Conservation (phyloP, 2,113 vertebrate genomes). For the Albula goreensis region DNA sequence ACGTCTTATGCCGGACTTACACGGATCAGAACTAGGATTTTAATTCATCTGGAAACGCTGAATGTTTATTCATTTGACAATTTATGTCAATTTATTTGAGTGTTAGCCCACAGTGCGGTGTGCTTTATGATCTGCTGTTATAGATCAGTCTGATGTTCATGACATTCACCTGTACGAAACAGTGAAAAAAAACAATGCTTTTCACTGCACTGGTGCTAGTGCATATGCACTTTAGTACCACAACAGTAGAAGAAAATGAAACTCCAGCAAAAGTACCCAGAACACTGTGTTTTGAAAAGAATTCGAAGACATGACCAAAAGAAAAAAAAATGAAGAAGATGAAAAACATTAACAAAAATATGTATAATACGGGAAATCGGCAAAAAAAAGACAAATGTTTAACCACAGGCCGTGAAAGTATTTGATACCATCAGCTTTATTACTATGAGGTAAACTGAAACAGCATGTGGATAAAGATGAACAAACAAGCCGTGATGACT, state of each 20-base stretch:
- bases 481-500: conserved; percentile 11
- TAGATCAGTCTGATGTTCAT: background rate
- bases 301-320: background rate
- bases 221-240: background rate
- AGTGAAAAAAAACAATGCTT: background rate
- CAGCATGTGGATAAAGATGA: conserved; percentile 1
- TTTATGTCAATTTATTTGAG: too few species aligned
- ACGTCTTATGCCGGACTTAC: too few species aligned
- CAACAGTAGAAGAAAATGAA: too few species aligned
- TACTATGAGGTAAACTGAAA: conserved; percentile 4
- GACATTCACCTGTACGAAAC: background rate
- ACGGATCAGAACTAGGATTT: too few species aligned
- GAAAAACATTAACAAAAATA: background rate
- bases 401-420: background rate
- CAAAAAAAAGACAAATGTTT: conserved; percentile 5
- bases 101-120: too few species aligned
- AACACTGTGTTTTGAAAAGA: background rate
- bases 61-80: too few species aligned
- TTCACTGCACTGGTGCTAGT: background rate
- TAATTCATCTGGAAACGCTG: too few species aligned
- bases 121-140: too few species aligned
- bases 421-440: conserved; percentile 13
- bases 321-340: background rate
- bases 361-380: background rate
- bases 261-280: too few species aligned